These are phyloP conservation scores for Pogonomyrmex californicus DNA, from an alignment of 1,140 invertebrate species.

Conservation along the genomic window DNA sequence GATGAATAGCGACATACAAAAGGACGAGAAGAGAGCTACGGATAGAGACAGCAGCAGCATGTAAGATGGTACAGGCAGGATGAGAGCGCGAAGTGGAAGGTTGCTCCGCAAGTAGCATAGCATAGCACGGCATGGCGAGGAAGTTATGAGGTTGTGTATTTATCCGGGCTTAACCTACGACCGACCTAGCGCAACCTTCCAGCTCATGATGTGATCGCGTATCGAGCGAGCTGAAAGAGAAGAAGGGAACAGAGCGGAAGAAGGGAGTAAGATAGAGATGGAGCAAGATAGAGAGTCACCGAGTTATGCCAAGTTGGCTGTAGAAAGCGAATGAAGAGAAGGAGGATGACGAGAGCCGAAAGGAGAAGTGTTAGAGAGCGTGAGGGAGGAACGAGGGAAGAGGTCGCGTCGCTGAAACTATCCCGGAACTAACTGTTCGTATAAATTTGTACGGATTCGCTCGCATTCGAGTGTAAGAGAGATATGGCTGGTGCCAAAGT, in stretches of 20 bases:
- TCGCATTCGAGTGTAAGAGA: slow-evolving; percentile 77
- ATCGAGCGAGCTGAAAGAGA: slow-evolving; percentile 29
- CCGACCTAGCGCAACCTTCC: slow-evolving; percentile 65
- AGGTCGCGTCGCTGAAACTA: slow-evolving; percentile 68
- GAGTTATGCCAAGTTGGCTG: slow-evolving; percentile 53
- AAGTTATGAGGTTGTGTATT: slow-evolving; percentile 79
- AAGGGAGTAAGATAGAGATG: slow-evolving; percentile 7
- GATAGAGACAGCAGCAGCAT: slow-evolving; percentile 33
- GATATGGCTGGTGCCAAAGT: slow-evolving; percentile 67
- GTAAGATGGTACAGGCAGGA: background rate
- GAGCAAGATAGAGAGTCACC: slow-evolving; percentile 40
- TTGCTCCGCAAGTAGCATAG: background rate
- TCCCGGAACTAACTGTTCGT: slow-evolving; percentile 77
- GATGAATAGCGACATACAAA: slow-evolving; percentile 47
- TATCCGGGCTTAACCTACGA: slow-evolving; percentile 78
- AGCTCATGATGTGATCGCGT: slow-evolving; percentile 27
- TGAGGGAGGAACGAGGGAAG: slow-evolving; percentile 26
- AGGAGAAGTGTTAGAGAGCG: slow-evolving; percentile 23
- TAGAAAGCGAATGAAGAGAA: slow-evolving; percentile 31
- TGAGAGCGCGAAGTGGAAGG: slow-evolving; percentile 18
- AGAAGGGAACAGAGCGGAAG: slow-evolving; percentile 3
- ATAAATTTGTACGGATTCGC: slow-evolving; percentile 79
- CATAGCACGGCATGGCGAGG: background rate
- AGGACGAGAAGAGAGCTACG: slow-evolving; percentile 22
- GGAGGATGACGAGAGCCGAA: slow-evolving; percentile 19